These are phyloP conservation scores for Cartodere bifasciata DNA, from an alignment of 2,888 invertebrate species.

Conservation along the genomic window DNA sequence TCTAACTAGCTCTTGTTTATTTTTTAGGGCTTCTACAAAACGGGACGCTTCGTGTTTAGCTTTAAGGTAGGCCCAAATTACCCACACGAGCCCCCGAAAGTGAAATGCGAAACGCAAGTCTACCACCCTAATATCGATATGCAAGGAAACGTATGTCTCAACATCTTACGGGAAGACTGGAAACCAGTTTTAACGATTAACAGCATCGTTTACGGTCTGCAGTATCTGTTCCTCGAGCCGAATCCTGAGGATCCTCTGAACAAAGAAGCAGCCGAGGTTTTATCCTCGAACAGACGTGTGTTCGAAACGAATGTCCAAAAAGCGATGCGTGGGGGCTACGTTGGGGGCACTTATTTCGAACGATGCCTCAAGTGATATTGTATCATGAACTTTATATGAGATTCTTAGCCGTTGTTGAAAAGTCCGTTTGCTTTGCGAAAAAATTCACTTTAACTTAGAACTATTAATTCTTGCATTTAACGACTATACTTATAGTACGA, in stretches of 20 bases:
- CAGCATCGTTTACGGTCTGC: slow-evolving; percentile 94
- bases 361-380: slow-evolving; percentile 92
- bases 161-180: slow-evolving; percentile 97
- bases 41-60: slow-evolving; percentile 89
- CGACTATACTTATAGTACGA: no score
- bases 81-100: slow-evolving; percentile 97
- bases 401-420: no score
- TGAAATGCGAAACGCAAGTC: slow-evolving; percentile 94
- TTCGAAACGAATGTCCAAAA: slow-evolving; percentile 95
- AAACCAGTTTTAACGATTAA: slow-evolving; percentile 96
- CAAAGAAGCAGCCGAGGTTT: slow-evolving; percentile 95
- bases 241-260: slow-evolving; percentile 98
- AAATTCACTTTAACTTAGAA: no score
- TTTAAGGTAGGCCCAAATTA: slow-evolving; percentile 97
- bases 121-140: slow-evolving; percentile 98
- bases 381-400: no score
- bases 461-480: no score
- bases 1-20: slow-evolving; percentile 5
- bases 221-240: slow-evolving; percentile 95
- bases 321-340: slow-evolving; percentile 92
- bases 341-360: slow-evolving; percentile 90
- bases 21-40: slow-evolving; percentile 77
- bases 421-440: no score
- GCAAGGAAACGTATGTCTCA: slow-evolving; percentile 94
- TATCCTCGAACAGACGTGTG: slow-evolving; percentile 83